A percentile compares a stretch with the other conserved stretches of the same genome.
These are phyloP conservation scores for Thamnophis sirtalis DNA, from an alignment of 2,113 vertebrate species.

Conservation along the genomic window DNA sequence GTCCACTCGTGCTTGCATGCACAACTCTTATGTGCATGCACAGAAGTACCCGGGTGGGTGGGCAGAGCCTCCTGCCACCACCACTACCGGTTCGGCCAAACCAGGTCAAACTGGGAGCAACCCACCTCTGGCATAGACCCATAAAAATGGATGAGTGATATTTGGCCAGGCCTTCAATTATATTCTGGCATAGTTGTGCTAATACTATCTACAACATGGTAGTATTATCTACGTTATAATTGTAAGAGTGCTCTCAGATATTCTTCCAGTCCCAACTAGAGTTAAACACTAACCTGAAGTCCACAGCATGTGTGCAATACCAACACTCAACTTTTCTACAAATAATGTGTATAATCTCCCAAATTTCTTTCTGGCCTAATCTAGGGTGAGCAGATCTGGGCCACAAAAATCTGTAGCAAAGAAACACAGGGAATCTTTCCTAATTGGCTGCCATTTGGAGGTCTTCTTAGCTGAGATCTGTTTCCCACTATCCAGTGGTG, in stretches of 20 bases:
- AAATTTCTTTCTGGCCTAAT: not conserved
- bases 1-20: too few species aligned
- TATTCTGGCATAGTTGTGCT: not conserved
- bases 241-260: not conserved
- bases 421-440: not conserved
- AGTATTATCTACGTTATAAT: not conserved
- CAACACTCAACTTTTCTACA: not conserved
- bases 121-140: not conserved
- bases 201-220: not conserved
- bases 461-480: not conserved
- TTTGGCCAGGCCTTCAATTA: not conserved
- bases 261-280: not conserved
- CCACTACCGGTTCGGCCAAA: too few species aligned
- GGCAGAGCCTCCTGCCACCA: too few species aligned
- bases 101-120: too few species aligned
- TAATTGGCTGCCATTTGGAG: not conserved
- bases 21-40: too few species aligned
- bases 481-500: not conserved
- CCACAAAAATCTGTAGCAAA: not conserved
- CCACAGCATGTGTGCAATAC: not conserved
- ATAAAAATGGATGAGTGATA: not conserved
- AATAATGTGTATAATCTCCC: not conserved
- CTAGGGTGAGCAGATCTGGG: not conserved
- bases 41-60: too few species aligned
- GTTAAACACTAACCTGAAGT: not conserved